A percentile compares a stretch with the other conserved stretches of the same genome.
These are phyloP conservation scores for Notarius quadriscutis DNA, from an alignment of 2,113 vertebrate genomes.

Conservation along the genomic window DNA sequence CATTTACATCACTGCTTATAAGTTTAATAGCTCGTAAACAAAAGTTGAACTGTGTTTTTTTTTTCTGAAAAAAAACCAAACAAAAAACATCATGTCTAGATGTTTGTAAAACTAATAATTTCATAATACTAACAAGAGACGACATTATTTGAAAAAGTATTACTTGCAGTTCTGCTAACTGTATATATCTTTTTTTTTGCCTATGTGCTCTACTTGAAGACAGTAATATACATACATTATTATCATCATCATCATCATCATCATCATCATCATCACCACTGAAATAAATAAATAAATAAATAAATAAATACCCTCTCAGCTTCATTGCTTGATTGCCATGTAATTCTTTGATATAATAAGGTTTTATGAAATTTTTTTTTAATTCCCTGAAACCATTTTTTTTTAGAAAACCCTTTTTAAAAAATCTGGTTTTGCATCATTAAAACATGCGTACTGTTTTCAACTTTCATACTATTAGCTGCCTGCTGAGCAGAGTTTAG, in stretches of 20 bases:
- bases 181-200: neutral
- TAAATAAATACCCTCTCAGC: too few species aligned
- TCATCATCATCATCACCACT: too few species aligned
- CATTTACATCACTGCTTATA: conserved; percentile 20
- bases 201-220: neutral
- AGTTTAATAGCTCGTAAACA: neutral
- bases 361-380: neutral
- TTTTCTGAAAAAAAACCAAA: too few species aligned
- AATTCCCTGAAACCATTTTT: neutral
- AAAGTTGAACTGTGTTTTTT: neutral
- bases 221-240: neutral
- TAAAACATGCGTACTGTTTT: conserved; percentile 57
- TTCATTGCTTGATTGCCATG: neutral
- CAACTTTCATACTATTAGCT: conserved; percentile 57
- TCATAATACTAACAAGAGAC: neutral
- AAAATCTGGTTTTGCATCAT: conserved; percentile 55
- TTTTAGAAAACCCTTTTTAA: neutral
- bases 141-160: neutral
- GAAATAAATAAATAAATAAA: too few species aligned
- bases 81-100: neutral
- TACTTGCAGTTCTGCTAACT: neutral
- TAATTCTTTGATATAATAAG: neutral
- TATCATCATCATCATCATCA: too few species aligned
- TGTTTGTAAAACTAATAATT: neutral
- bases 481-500: conserved; percentile 61